Evolutionary conservation across 2,888 invertebrate species (phyloP), one percentile per base, ranked within the genome.

Genomic region (Cephus rjabovi): DNA sequence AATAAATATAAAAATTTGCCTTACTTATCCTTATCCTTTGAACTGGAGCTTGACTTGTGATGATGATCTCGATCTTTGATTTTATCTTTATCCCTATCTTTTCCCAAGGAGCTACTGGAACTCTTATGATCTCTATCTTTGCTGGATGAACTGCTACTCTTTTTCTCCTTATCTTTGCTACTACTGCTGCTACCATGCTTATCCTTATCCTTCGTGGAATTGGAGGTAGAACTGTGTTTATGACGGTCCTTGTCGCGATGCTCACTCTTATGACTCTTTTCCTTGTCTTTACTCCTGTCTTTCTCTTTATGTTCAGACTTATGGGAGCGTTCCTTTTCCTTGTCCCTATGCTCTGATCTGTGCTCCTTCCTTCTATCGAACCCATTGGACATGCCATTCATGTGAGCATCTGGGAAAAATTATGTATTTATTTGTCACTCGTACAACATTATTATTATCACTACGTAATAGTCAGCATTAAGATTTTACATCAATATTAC

Each of bases 321-420:
- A 78, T 91, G 91, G 75, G 90, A 91, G 71, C 89, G 89, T 69
- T 92, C 92, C 81, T 90, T 92, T 76, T 93, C 93, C 84, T 92
- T 93, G 85, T 94, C 93, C 82, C 92, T 92, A 84, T 94, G 93
- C 70, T 94, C 93, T 34, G 94, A 93, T 88, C 93, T 94, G 87
- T 93, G 93, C 82, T 93, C 93, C 83, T 93, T 93, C 83, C 93
- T 93, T 79, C 90, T 90, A 79, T 94, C 93, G 74, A 95, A 96
- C 77, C 97, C 97, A 92, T 97, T 96, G 88, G 95, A 96, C 89
- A 96, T 93, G 80, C 97, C 97, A 93, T 97, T 97, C 92, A 96
- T 93, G 93, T 95, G 94, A 91, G 91, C 87, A 88, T 92, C 92
- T 89, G 80, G 6, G 76, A 80, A 34, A 37, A 75, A 73, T 34